phyloP scores from a whole-genome alignment of 2,888 invertebrate species.

The Archaeoteleia sp. region DNA sequence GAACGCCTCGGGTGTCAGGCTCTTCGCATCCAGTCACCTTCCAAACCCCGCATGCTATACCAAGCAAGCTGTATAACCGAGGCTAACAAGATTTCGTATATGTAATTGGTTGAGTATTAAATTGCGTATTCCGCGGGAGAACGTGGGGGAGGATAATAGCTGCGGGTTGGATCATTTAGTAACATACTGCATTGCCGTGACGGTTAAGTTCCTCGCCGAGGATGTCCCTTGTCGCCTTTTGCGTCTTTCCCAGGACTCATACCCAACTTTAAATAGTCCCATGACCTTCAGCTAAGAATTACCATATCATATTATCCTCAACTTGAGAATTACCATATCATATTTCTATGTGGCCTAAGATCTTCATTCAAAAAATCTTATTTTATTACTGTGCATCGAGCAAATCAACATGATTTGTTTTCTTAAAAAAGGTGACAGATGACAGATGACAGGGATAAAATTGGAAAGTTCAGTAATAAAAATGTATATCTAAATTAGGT shows the following conservation, averaged over 20 bases:
- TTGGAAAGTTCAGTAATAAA: too few species aligned
- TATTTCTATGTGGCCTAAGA: too few species aligned
- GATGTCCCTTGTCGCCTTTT: slow-evolving; percentile 17
- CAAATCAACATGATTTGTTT: too few species aligned
- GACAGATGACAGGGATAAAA: too few species aligned
- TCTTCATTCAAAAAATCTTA: too few species aligned
- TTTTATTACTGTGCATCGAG: too few species aligned
- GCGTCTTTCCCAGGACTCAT: slow-evolving; percentile 10
- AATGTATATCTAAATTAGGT: too few species aligned
- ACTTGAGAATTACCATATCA: too few species aligned
- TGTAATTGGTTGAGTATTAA: slow-evolving; percentile 75
- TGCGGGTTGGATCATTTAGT: slow-evolving; percentile 72
- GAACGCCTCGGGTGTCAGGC: slow-evolving; percentile 71
- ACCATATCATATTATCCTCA: too few species aligned
- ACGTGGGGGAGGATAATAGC: slow-evolving; percentile 68
- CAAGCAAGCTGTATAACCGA: slow-evolving; percentile 70
- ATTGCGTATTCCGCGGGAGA: slow-evolving; percentile 72
- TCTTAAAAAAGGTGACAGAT: too few species aligned
- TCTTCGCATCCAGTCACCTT: slow-evolving; percentile 56
- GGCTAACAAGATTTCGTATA: slow-evolving; percentile 75
- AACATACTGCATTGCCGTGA: slow-evolving; percentile 71
- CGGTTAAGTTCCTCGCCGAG: slow-evolving; percentile 58
- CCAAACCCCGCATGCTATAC: slow-evolving; percentile 52
- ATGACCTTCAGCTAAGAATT: background rate
- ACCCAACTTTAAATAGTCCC: background rate